Percentiles rank a stretch among this genome's conserved stretches.
Conservation (phyloP, 2,113 vertebrate species). For the Halcyon senegalensis region DNA sequence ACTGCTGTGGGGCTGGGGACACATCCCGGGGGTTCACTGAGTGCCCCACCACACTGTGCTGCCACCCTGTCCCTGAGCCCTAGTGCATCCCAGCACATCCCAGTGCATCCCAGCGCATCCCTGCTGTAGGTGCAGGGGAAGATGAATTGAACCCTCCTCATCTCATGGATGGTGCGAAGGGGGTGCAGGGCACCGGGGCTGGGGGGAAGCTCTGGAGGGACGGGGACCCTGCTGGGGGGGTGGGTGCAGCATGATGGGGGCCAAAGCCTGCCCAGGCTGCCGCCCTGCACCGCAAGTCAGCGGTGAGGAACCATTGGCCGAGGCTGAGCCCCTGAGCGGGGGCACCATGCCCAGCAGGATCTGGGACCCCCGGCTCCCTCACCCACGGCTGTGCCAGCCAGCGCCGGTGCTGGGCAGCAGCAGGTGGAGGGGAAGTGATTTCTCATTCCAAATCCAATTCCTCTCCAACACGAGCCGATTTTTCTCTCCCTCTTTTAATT, state of each 20-base stretch:
- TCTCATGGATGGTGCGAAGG: fast-evolving
- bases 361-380: not conserved
- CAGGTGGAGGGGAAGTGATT: not conserved
- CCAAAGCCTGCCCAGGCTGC: not conserved
- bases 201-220: fast-evolving
- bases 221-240: fast-evolving
- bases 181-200: fast-evolving
- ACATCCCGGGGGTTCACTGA: fast-evolving
- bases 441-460: slow-evolving; percentile 63
- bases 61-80: fast-evolving
- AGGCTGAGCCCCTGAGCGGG: not conserved
- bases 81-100: not conserved
- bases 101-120: not conserved
- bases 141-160: fast-evolving
- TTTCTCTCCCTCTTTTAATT: slow-evolving; percentile 67
- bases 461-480: slow-evolving; percentile 43
- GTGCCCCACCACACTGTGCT: fast-evolving
- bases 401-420: fast-evolving
- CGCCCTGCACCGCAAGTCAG: fast-evolving
- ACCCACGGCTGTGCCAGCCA: fast-evolving
- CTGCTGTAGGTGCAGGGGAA: not conserved
- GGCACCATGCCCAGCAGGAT: fast-evolving
- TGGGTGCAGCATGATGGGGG: not conserved
- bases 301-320: fast-evolving
- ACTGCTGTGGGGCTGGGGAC: not conserved